A percentile compares a stretch with the other conserved stretches of the same genome.
Evolutionary conservation across 2,888 invertebrate species (phyloP).

Genomic region (Meghimatium bilineatum): DNA sequence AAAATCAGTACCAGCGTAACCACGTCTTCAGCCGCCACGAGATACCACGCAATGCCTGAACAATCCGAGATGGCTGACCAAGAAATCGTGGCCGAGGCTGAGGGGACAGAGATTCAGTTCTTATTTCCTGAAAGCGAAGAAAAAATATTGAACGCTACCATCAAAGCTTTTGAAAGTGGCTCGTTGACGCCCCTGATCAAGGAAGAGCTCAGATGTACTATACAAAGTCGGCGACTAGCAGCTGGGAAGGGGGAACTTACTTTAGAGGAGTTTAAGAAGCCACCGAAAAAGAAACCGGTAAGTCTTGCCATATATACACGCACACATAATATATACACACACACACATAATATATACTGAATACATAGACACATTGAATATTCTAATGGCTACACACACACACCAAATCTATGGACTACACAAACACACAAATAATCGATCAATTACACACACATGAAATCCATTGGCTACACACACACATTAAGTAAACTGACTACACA

Average conservation of each 20-base stretch:
- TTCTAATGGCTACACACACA: neutral
- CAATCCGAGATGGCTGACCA: neutral
- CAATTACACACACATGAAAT: too few relatives aligned
- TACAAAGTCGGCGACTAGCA: conserved; percentile 59
- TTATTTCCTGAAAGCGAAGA: conserved; percentile 39
- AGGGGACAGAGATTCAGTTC: neutral
- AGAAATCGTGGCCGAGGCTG: neutral
- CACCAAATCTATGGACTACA: too few relatives aligned
- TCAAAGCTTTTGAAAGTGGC: conserved; percentile 51
- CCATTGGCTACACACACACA: too few relatives aligned
- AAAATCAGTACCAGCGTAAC: neutral
- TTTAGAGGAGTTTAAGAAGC: conserved; percentile 57
- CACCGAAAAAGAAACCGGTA: conserved; percentile 23
- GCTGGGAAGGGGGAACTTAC: conserved; percentile 63
- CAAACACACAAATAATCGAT: too few relatives aligned
- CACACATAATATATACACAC: too few relatives aligned
- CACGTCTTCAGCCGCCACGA: conserved; percentile 14
- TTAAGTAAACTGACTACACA: too few relatives aligned
- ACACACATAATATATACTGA: neutral
- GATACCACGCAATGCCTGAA: conserved; percentile 18
- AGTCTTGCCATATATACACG: neutral
- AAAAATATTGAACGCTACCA: conserved; percentile 49
- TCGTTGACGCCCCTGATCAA: conserved; percentile 59
- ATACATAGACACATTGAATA: neutral
- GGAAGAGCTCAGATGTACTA: conserved; percentile 62